These are phyloP conservation scores for Lerista edwardsae DNA, from an alignment of 2,797 vertebrate genomes.

Conservation along the genomic window DNA sequence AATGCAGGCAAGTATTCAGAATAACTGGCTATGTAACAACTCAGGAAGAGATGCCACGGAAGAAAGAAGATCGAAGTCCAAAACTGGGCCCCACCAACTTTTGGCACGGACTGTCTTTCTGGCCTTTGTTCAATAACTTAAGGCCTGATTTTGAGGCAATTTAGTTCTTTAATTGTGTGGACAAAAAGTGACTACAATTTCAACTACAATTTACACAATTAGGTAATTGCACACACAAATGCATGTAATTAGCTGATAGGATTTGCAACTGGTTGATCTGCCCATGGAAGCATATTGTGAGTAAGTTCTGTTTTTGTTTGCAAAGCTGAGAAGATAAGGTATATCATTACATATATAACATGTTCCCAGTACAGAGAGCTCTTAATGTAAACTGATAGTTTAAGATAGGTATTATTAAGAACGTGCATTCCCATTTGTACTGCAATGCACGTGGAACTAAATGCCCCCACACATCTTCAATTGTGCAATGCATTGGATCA, in stretches of 20 bases:
- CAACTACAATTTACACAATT: conserved; percentile 38
- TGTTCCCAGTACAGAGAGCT: neutral
- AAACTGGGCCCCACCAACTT: conserved; percentile 6
- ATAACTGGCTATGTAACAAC: neutral
- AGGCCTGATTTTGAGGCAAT: conserved; percentile 22
- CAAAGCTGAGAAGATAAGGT: neutral
- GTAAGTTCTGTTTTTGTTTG: neutral
- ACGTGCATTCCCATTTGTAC: neutral
- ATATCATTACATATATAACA: neutral
- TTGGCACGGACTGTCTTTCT: conserved; percentile 9
- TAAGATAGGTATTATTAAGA: neutral
- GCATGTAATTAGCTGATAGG: conserved; percentile 34
- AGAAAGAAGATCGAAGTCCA: neutral
- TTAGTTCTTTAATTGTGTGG: conserved; percentile 34
- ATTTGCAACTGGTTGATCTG: conserved; percentile 24
- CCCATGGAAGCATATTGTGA: neutral
- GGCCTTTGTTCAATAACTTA: conserved; percentile 26
- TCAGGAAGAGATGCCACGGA: neutral
- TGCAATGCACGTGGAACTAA: neutral
- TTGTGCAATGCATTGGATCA: neutral
- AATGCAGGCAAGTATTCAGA: neutral
- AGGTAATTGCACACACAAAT: conserved; percentile 37
- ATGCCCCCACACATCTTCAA: neutral
- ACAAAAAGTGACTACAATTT: conserved; percentile 37
- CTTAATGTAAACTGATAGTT: neutral